Evolutionary conservation across 2,113 vertebrate genomes (phyloP).

Genomic region (Silurus asotus): DNA sequence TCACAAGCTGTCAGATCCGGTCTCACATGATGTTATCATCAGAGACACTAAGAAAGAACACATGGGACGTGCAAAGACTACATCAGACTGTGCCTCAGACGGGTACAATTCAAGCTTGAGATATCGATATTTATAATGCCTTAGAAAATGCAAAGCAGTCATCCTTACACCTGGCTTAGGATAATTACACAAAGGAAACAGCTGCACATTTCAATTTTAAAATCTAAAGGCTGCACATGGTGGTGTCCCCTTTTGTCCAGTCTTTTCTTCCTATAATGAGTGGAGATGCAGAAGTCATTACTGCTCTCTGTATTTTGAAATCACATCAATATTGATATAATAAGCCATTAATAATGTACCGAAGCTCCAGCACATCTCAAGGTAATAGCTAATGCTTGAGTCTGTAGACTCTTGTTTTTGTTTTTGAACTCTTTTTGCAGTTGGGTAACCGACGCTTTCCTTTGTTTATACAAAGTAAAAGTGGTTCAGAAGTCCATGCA

Average conservation of each 20-base stretch:
- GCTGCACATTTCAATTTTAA: not conserved
- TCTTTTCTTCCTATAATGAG: not conserved
- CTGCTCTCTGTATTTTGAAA: not conserved
- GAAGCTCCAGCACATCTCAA: slow-evolving; percentile 48
- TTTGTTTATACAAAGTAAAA: not conserved
- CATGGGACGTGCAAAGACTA: not conserved
- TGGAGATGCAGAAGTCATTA: not conserved
- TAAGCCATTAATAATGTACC: slow-evolving; percentile 58
- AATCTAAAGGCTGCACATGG: not conserved
- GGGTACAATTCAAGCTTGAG: slow-evolving; percentile 1
- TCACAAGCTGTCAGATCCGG: slow-evolving; percentile 58
- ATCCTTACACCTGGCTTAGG: not conserved
- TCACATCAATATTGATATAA: slow-evolving; percentile 32
- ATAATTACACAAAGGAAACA: slow-evolving; percentile 15
- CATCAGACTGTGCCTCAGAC: not conserved
- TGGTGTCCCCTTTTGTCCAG: not conserved
- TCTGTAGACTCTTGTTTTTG: too few species aligned
- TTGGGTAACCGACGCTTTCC: too few species aligned
- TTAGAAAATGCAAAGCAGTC: not conserved
- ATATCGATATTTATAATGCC: not conserved
- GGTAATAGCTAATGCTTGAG: not conserved
- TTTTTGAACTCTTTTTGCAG: too few species aligned
- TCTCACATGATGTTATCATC: slow-evolving; percentile 45
- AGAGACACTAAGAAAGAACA: slow-evolving; percentile 35
- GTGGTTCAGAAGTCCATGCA: not conserved